Evolutionary conservation across 2,888 invertebrate genomes (phyloP).

Genomic region (Diaphora mendica): DNA sequence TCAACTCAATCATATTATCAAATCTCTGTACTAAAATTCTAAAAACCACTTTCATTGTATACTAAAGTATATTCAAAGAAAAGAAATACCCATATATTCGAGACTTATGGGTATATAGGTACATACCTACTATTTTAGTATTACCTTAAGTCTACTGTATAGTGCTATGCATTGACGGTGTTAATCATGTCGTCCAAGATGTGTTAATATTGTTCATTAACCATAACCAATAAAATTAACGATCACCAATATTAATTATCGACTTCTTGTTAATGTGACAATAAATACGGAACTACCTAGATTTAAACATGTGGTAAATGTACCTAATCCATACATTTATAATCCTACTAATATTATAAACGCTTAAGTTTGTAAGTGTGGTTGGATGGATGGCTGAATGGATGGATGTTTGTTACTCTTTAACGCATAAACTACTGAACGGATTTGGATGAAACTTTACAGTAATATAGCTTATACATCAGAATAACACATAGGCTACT

Average conservation of each 20-base stretch:
- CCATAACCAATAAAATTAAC: slow-evolving; percentile 1
- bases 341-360: too few species aligned
- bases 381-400: too few species aligned
- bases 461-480: too few species aligned
- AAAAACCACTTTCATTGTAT: too few species aligned
- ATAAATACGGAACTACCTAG: slow-evolving; percentile 37
- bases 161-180: neutral
- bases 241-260: slow-evolving; percentile 28
- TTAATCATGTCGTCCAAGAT: neutral
- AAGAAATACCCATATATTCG: neutral
- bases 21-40: too few species aligned
- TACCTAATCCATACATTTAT: slow-evolving; percentile 35
- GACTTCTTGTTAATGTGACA: slow-evolving; percentile 27
- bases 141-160: neutral
- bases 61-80: too few species aligned
- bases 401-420: too few species aligned
- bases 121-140: neutral
- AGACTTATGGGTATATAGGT: neutral
- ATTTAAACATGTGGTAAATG: slow-evolving; percentile 17
- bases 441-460: too few species aligned
- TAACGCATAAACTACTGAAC: too few species aligned
- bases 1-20: too few species aligned
- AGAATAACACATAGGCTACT: too few species aligned
- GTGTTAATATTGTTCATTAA: slow-evolving; percentile 2
- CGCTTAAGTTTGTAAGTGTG: too few species aligned